Conservation (phyloP, 2,888 invertebrate species). For the Papilio demoleus region DNA sequence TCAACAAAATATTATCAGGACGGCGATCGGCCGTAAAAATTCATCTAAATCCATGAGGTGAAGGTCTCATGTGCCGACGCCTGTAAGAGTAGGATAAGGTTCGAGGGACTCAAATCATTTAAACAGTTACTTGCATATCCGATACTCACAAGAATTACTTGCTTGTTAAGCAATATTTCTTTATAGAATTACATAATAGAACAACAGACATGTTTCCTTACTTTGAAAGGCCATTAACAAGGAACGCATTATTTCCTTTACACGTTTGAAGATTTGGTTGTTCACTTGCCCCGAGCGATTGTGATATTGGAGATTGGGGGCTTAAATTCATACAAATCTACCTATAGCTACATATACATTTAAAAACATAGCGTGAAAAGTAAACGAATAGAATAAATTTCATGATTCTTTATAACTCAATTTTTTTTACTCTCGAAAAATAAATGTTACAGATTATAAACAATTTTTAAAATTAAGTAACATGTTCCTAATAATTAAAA, state of each 20-base stretch:
- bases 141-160: background rate
- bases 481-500: no score
- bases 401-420: no score
- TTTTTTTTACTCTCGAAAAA: no score
- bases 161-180: background rate
- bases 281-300: slow-evolving; percentile 67
- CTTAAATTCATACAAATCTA: slow-evolving; percentile 77
- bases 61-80: no score
- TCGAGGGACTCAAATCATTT: no score
- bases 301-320: slow-evolving; percentile 69
- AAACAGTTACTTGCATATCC: no score
- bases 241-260: slow-evolving; percentile 68
- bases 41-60: no score
- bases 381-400: slow-evolving; percentile 51
- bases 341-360: slow-evolving; percentile 48
- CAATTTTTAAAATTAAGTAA: no score
- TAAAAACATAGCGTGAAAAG: slow-evolving; percentile 67
- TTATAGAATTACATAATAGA: slow-evolving; percentile 4
- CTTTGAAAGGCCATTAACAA: slow-evolving; percentile 71
- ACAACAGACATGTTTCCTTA: slow-evolving; percentile 48
- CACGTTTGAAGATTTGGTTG: slow-evolving; percentile 60
- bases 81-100: no score
- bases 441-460: no score
- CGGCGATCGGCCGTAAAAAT: no score
- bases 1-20: no score